A percentile compares a stretch with the other conserved stretches of the same genome.
phyloP scores from a whole-genome alignment of 2,113 vertebrate genomes.

The Patagioenas fasciata region DNA sequence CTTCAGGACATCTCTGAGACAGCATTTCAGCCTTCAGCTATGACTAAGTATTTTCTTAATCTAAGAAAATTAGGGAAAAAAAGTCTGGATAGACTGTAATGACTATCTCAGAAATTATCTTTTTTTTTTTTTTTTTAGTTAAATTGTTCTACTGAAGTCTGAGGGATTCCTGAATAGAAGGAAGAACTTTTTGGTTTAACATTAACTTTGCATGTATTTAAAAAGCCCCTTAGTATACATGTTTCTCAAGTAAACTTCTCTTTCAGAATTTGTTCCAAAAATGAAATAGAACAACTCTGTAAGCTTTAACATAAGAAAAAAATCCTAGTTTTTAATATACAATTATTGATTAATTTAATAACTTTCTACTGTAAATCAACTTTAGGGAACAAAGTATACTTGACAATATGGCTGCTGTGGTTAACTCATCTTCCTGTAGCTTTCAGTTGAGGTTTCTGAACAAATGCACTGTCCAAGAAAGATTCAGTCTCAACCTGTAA shows the following conservation, averaged over 20 bases:
- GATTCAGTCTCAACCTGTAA: background rate
- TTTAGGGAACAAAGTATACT: slow-evolving; percentile 34
- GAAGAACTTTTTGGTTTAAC: background rate
- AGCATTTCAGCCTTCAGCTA: background rate
- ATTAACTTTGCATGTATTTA: background rate
- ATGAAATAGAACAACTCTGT: background rate
- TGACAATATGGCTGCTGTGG: slow-evolving; percentile 1
- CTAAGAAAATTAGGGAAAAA: background rate
- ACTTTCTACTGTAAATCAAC: slow-evolving; percentile 36
- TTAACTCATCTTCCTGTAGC: background rate
- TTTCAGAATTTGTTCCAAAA: background rate
- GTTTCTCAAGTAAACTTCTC: background rate
- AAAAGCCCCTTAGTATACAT: background rate
- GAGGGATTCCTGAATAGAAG: background rate
- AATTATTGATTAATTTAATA: slow-evolving; percentile 34
- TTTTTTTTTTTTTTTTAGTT: background rate
- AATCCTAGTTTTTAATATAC: slow-evolving; percentile 32
- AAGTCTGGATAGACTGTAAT: background rate
- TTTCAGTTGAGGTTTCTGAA: slow-evolving; percentile 10
- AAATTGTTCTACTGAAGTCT: background rate
- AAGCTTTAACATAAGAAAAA: slow-evolving; percentile 10
- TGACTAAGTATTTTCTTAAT: background rate
- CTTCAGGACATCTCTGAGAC: background rate
- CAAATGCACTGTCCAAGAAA: background rate
- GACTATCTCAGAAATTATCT: background rate